phyloP scores from a whole-genome alignment of 1,140 invertebrate species.

The Oncopeltus fasciatus region DNA sequence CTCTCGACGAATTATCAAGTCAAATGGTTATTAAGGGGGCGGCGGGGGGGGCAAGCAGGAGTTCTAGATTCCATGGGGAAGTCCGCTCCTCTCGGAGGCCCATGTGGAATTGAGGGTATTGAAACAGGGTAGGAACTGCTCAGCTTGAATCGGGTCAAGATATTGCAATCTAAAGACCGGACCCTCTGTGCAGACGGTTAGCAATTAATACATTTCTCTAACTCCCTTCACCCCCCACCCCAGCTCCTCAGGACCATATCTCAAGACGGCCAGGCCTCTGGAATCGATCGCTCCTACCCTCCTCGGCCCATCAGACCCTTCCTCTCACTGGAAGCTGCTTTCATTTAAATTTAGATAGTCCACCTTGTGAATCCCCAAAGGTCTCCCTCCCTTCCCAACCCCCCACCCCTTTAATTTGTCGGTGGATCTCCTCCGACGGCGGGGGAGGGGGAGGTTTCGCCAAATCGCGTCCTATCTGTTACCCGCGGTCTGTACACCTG shows the following conservation, averaged over 20 bases:
- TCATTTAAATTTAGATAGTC: neutral
- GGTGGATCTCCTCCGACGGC: neutral
- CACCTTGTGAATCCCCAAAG: neutral
- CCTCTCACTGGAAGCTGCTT: neutral
- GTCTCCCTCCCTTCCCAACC: no score
- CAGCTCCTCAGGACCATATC: neutral
- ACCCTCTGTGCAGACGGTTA: neutral
- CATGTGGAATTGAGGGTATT: no score
- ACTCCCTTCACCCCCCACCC: neutral
- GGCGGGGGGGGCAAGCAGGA: no score
- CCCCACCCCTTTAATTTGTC: neutral
- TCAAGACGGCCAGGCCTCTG: neutral
- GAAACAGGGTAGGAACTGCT: no score
- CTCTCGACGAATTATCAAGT: no score
- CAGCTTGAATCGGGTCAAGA: neutral
- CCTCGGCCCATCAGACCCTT: neutral
- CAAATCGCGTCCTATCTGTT: neutral
- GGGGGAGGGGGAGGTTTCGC: no score
- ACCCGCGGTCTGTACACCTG: neutral
- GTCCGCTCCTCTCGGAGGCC: no score
- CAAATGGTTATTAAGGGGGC: no score
- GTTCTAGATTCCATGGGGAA: no score
- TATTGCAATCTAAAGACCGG: neutral
- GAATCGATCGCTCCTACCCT: neutral
- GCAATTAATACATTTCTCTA: neutral